Base-by-base conservation (phyloP, 2,888 invertebrate genomes). In the Volucella zonaria region DNA sequence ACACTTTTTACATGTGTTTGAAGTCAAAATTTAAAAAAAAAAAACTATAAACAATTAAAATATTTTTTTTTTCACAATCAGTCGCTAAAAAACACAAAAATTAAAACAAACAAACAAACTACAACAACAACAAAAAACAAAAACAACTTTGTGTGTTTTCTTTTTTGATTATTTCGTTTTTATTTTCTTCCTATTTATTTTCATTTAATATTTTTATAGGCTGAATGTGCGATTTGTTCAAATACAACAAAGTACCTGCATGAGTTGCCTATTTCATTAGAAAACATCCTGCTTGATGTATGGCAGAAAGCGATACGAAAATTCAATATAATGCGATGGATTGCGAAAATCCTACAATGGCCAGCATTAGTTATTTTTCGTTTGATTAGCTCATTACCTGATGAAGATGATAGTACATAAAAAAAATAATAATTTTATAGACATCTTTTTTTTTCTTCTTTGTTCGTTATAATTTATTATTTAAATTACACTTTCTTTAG, bases 281-380 rank as follows among this genome's bases (percentile, higher is more conserved):
- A 90, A 86, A 89, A 88, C 87, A 88, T 91, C 87, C 87, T 90
- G 87, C 88, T 91, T 87, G 90, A 90, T 80, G 87, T 90, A 87
- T 90, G 89, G 90, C 89, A 90, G 88, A 89, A 89, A 87, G 86
- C 87, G 82, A 81, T 90, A 81, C 89, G 89, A 87, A 89, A 89
- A 82, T 88, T 89, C 87, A 89, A 87, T 88, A 86, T 89, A 86
- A 86, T 90, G 81, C 89, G 88, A 87, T 91, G 91, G 90, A 89
- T 90, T 87, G 88, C 89, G 87, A 91, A 90, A 89, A 87, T 90
- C 82, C 89, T 90, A 86, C 90, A 90, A 88, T 90, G 90, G 90
- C 91, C 91, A 87, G 90, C 90, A 82, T 87, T 90, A 87, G 87
- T 90, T 86, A 88, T 91, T 88, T 90, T 89, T 89, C 90, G 90